A percentile compares a stretch with the other conserved stretches of the same genome.
phyloP scores from a whole-genome alignment of 2,797 vertebrate genomes.

The Graptemys geographica region DNA sequence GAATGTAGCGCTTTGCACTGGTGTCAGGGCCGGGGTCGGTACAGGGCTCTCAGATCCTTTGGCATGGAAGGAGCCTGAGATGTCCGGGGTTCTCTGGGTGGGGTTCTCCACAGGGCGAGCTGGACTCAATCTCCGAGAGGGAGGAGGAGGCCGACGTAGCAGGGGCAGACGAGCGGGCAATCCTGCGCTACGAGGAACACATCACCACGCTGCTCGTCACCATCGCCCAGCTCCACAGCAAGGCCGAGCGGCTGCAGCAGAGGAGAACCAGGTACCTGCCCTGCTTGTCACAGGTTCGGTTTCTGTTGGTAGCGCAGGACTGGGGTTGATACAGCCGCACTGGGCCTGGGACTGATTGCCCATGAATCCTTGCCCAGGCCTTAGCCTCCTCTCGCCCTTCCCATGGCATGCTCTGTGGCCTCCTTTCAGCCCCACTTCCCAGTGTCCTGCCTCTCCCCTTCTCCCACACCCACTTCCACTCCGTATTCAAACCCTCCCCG shows the following conservation, averaged over 20 bases:
- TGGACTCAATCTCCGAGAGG: slow-evolving; percentile 60
- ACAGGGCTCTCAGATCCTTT: neutral
- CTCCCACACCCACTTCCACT: too few species aligned
- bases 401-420: neutral
- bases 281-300: too few species aligned
- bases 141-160: slow-evolving; percentile 38
- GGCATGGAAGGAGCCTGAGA: neutral
- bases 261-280: slow-evolving; percentile 71
- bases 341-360: neutral
- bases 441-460: too few species aligned
- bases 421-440: neutral
- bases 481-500: neutral
- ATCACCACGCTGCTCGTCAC: slow-evolving; percentile 77
- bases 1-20: neutral
- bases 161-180: slow-evolving; percentile 31
- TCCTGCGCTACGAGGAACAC: slow-evolving; percentile 80
- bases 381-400: neutral
- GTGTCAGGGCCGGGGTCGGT: neutral
- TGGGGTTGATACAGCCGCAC: too few species aligned
- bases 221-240: slow-evolving; percentile 78
- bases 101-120: slow-evolving; percentile 31
- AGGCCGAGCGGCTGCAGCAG: slow-evolving; percentile 79
- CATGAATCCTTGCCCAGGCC: neutral
- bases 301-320: neutral
- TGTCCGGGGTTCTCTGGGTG: neutral